Percentiles rank a stretch among this genome's conserved stretches.
These are phyloP conservation scores for Andrena praecox DNA, from an alignment of 2,888 invertebrate species.

Conservation along the genomic window DNA sequence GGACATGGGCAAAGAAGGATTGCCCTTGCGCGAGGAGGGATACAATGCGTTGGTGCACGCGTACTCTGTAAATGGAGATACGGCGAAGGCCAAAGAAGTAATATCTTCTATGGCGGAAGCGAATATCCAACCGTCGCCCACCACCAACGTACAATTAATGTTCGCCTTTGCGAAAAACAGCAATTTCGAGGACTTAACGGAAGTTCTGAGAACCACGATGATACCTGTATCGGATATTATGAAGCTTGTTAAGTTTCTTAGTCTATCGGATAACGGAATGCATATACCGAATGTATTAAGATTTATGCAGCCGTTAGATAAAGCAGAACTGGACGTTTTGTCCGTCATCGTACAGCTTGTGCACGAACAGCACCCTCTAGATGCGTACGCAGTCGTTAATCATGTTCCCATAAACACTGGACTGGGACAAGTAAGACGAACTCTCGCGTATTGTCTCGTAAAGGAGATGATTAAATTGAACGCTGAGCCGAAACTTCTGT, in stretches of 20 bases:
- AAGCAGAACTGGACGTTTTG: slow-evolving; percentile 35
- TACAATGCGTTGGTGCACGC: slow-evolving; percentile 88
- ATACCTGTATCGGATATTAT: slow-evolving; percentile 84
- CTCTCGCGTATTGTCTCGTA: slow-evolving; percentile 81
- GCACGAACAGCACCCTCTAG: slow-evolving; percentile 85
- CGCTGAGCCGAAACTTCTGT: slow-evolving; percentile 80
- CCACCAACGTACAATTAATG: slow-evolving; percentile 86
- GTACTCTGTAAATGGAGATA: slow-evolving; percentile 84
- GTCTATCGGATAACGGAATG: slow-evolving; percentile 78
- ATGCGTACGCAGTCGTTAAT: slow-evolving; percentile 86
- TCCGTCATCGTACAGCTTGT: slow-evolving; percentile 86
- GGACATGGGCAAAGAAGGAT: slow-evolving; percentile 87
- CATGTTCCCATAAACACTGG: neutral
- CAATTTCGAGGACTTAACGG: slow-evolving; percentile 80
- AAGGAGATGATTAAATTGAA: slow-evolving; percentile 87
- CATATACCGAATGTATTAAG: slow-evolving; percentile 83
- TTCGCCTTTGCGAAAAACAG: slow-evolving; percentile 86
- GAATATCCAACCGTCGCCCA: slow-evolving; percentile 85
- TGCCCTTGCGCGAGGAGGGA: slow-evolving; percentile 87
- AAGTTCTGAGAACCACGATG: slow-evolving; percentile 78
- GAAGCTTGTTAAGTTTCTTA: slow-evolving; percentile 85
- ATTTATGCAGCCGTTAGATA: slow-evolving; percentile 80
- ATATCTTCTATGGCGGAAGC: slow-evolving; percentile 87
- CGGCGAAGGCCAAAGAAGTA: slow-evolving; percentile 85
- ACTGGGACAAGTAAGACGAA: slow-evolving; percentile 73